A percentile compares a stretch with the other conserved stretches of the same genome.
These are phyloP conservation scores for Ptilorrhoa leucosticta DNA, from an alignment of 2,113 vertebrate genomes.

Conservation along the genomic window DNA sequence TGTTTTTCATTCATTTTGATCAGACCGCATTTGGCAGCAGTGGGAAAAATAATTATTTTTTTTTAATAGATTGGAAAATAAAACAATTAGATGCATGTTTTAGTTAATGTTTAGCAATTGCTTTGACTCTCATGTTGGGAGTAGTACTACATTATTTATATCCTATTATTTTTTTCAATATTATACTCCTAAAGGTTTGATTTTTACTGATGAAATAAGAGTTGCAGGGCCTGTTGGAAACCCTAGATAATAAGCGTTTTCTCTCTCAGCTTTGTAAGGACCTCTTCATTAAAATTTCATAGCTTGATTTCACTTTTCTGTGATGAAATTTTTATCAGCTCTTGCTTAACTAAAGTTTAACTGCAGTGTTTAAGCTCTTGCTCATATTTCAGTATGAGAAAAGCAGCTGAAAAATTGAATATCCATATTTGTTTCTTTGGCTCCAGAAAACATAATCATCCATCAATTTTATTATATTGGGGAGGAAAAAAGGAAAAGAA, in stretches of 20 bases:
- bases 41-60: neutral
- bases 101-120: neutral
- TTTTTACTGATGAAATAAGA: neutral
- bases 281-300: neutral
- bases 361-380: neutral
- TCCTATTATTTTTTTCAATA: neutral
- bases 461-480: neutral
- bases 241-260: neutral
- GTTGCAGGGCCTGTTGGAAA: neutral
- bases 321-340: neutral
- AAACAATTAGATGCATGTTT: neutral
- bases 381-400: neutral
- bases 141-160: neutral
- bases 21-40: neutral
- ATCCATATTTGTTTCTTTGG: neutral
- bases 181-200: neutral
- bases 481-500: neutral
- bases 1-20: neutral
- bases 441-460: neutral
- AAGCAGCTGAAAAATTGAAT: rapidly evolving
- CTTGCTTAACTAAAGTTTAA: neutral
- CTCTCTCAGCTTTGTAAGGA: neutral
- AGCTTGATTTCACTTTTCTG: neutral
- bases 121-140: neutral
- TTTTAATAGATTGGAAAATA: neutral